Percentiles rank a stretch among this genome's conserved stretches.
These are phyloP conservation scores for Drosophila subobscura DNA, from an alignment of 1,140 invertebrate species.

Conservation along the genomic window DNA sequence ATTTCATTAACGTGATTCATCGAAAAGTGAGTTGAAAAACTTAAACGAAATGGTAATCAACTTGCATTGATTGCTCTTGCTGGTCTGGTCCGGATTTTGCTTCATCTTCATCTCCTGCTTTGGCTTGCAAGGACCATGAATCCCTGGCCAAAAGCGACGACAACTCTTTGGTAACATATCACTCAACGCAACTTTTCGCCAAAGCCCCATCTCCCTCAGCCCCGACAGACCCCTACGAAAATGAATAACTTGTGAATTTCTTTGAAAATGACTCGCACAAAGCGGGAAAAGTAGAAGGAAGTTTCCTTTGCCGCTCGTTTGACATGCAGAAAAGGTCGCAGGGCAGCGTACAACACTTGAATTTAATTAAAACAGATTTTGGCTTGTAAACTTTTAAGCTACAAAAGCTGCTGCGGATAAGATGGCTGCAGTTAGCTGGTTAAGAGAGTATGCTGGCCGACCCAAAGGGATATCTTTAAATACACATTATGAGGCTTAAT, in stretches of 20 bases:
- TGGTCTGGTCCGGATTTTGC: background rate
- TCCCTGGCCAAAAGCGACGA: constrained; percentile 25
- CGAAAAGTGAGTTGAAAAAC: constrained; percentile 26
- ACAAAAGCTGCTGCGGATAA: constrained; percentile 43
- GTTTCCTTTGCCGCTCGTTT: constrained; percentile 41
- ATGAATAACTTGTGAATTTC: constrained; percentile 55
- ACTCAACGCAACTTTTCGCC: constrained; percentile 38
- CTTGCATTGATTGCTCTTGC: constrained; percentile 40
- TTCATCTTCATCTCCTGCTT: constrained; percentile 11
- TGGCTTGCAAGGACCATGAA: constrained; percentile 27
- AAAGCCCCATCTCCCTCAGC: background rate
- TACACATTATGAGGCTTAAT: constrained; percentile 56
- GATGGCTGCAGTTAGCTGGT: constrained; percentile 12
- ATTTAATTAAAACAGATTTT: constrained; percentile 72
- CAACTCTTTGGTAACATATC: constrained; percentile 55
- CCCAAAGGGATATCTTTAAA: constrained; percentile 28
- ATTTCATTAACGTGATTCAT: constrained; percentile 51
- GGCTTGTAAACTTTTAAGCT: constrained; percentile 61
- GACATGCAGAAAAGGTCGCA: constrained; percentile 44
- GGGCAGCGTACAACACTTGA: constrained; percentile 47
- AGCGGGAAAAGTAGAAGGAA: constrained; percentile 29
- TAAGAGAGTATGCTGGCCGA: constrained; percentile 4
- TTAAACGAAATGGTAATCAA: constrained; percentile 41
- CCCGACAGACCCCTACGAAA: background rate
- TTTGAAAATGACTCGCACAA: constrained; percentile 52